Conservation (phyloP, 1,140 invertebrate genomes). For the Ceratoteleas bidentatus region DNA sequence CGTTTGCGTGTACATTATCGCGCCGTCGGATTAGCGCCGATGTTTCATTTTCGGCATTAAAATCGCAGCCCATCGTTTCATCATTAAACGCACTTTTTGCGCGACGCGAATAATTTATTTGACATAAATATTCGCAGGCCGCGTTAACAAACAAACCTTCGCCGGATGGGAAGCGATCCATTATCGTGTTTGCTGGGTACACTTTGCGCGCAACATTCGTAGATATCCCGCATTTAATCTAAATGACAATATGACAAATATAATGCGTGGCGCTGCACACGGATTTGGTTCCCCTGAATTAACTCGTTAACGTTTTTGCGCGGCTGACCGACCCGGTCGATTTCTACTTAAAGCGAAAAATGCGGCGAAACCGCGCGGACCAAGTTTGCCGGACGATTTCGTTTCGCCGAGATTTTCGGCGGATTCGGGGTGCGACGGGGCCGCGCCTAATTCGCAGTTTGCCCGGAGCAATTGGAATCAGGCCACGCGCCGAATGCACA, state of each 20-base stretch:
- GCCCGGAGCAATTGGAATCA: no score
- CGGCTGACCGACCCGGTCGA: no score
- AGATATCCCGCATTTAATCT: conserved; percentile 55
- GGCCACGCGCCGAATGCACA: no score
- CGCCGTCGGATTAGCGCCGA: conserved; percentile 49
- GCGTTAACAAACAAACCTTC: conserved; percentile 52
- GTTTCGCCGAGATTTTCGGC: no score
- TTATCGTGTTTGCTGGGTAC: conserved; percentile 62
- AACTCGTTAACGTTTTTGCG: no score
- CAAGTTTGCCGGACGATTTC: no score
- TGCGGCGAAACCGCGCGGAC: no score
- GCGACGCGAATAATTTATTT: conserved; percentile 49
- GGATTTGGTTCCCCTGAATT: no score
- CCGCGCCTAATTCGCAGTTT: no score
- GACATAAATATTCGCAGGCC: conserved; percentile 48
- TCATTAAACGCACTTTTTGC: conserved; percentile 58
- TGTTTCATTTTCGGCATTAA: conserved; percentile 51
- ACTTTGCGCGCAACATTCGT: conserved; percentile 40
- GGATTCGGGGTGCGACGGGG: no score
- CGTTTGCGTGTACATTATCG: conserved; percentile 35
- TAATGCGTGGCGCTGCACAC: conserved; percentile 3
- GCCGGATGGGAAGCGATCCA: conserved; percentile 50
- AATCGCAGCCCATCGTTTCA: conserved; percentile 49
- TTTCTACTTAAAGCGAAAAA: no score
- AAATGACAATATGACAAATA: conserved; percentile 56